Evolutionary conservation across 92 coral and sea anemone genomes (phyloP).

Genomic region (Bergia sp.): DNA sequence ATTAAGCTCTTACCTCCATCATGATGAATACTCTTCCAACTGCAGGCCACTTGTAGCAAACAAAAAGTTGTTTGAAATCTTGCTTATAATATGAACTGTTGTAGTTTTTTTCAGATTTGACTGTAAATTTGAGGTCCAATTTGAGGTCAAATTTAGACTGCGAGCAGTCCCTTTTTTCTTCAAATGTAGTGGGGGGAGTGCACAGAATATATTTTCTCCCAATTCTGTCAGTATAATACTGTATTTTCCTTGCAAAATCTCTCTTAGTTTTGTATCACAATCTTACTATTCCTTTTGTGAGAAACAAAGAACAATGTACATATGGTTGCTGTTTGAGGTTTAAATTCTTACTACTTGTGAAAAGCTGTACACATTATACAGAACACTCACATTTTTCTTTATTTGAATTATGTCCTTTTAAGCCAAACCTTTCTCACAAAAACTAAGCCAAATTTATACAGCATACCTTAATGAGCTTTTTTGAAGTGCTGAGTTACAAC

Average conservation of each 20-base stretch:
- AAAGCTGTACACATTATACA: slow-evolving; percentile 30
- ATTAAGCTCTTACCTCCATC: slow-evolving; percentile 47
- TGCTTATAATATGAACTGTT: slow-evolving; percentile 7
- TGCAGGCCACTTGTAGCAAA: slow-evolving; percentile 34
- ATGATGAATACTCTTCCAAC: slow-evolving; percentile 49
- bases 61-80: slow-evolving; percentile 1
- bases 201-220: background rate
- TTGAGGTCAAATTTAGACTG: background rate
- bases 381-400: slow-evolving; percentile 36
- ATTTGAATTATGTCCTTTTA: slow-evolving; percentile 35
- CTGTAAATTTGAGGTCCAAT: slow-evolving; percentile 28
- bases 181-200: background rate
- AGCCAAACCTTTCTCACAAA: slow-evolving; percentile 33
- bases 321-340: background rate
- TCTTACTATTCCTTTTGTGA: slow-evolving; percentile 31
- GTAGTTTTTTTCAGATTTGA: slow-evolving; percentile 39
- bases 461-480: slow-evolving; percentile 32
- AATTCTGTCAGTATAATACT: slow-evolving; percentile 34
- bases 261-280: background rate
- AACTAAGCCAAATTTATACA: slow-evolving; percentile 36
- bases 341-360: slow-evolving; percentile 33
- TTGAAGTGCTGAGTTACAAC: slow-evolving; percentile 34
- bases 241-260: slow-evolving; percentile 29
- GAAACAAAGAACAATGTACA: slow-evolving; percentile 38
- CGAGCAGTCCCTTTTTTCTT: too few species aligned